Evolutionary conservation across 37 sponge, comb jelly and placozoan genomes (phyloP), one percentile per base, ranked within the genome.

Genomic region (Spongilla lacustris): DNA sequence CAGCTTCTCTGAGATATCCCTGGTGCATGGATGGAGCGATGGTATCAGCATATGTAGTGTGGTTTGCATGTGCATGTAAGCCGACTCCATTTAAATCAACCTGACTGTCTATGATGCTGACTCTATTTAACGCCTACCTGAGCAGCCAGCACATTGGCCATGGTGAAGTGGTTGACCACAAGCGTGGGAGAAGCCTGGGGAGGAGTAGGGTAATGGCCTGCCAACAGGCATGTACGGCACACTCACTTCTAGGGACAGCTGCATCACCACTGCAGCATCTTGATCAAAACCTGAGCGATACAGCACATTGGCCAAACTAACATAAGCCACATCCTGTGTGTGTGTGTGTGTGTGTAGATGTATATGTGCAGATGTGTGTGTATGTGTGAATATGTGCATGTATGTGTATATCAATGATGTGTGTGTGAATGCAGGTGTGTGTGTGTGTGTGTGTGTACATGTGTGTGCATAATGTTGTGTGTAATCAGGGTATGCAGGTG

Each of bases 281-380:
- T 50, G 46, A 25, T 85, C 82, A 46, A 84, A 89, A 2, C 91
- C 88, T 11, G 84, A 79, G 14, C 86, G 85, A 76, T 96, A 94
- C 35, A 94, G 88, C 2, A 96, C 93, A 79, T 96, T 96, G 50
- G 91, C 89, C 26, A 93, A 83, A 66, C 88, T 93, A 41, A 96
- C 89, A 36, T 90, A 70, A 12, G 92, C 96, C 73, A 96, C 92
- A 83, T 96, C 96, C 87, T 88, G 23, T 71, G 72, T 23, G 30
- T 5, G 13, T 67, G 4, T 67, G 24, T 81, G 34, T 11, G 68
- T 1, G 34, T 66, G 41, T 1, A 5, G 36, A 77, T 27, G 36
- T n/a, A n/a, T n/a, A 2, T 0, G 23, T 14, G 36, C 2, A 30
- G 23, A 33, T 49, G 41, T 23, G 36, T 14, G 28, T 75, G 34